Evolutionary conservation across 2,888 invertebrate genomes (phyloP).

Genomic region (Zaprionus obscuricornis): DNA sequence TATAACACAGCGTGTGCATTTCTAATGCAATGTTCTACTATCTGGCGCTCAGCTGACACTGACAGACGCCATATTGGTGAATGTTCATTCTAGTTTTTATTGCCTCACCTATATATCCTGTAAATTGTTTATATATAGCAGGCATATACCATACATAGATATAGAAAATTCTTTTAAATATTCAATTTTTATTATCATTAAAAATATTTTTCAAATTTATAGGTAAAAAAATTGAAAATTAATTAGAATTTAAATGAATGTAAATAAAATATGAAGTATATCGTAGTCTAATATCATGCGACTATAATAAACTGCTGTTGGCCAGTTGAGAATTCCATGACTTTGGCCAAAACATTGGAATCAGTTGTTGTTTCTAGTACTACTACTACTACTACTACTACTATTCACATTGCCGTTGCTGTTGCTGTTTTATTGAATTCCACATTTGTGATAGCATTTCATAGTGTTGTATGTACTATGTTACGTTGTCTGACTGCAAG

Average conservation of each 20-base stretch:
- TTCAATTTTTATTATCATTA: too few species aligned
- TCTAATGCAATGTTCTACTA: conserved; percentile 44
- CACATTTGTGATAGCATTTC: conserved; percentile 25
- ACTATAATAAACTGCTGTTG: neutral
- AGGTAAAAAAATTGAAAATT: too few species aligned
- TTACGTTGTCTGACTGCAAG: conserved; percentile 39
- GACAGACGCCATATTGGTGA: conserved; percentile 62
- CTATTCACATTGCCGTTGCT: neutral
- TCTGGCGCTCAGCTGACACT: conserved; percentile 61
- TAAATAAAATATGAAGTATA: too few species aligned
- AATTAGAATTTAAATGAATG: too few species aligned
- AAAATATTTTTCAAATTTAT: too few species aligned
- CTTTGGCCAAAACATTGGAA: conserved; percentile 23
- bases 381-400: conserved; percentile 6
- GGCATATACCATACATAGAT: too few species aligned
- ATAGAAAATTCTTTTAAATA: too few species aligned
- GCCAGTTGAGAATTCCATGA: conserved; percentile 19
- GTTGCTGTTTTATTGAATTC: conserved; percentile 34
- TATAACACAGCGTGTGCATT: conserved; percentile 38
- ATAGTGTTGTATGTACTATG: neutral
- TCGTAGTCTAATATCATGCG: neutral
- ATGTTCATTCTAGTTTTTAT: conserved; percentile 28
- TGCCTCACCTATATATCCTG: conserved; percentile 24
- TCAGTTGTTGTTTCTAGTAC: conserved; percentile 15
- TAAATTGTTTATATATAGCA: neutral